Percentiles rank a stretch among this genome's conserved stretches.
Evolutionary conservation across 2,797 vertebrate genomes (phyloP).

Genomic region (Lagodon rhomboides): DNA sequence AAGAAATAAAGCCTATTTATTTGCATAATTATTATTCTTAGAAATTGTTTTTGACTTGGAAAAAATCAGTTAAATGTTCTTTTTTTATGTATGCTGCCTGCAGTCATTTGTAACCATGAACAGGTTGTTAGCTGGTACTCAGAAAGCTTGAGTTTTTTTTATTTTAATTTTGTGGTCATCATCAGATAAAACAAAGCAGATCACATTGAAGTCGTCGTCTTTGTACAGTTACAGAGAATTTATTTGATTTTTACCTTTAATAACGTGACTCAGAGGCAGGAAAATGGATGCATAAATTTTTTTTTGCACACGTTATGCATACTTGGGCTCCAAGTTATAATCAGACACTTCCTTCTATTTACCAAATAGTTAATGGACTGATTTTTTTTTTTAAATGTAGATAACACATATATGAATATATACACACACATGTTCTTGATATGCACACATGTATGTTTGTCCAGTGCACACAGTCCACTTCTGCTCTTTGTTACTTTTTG

Average conservation of each 20-base stretch:
- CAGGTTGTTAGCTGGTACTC: conserved; percentile 41
- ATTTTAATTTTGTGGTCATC: conserved; percentile 38
- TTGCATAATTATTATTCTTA: conserved; percentile 53
- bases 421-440: conserved; percentile 38
- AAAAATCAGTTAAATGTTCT: conserved; percentile 39
- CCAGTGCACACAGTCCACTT: conserved; percentile 77
- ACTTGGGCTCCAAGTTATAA: conserved; percentile 74
- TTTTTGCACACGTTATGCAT: conserved; percentile 72
- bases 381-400: conserved; percentile 40
- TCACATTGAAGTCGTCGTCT: conserved; percentile 46
- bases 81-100: conserved; percentile 59
- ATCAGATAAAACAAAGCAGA: conserved; percentile 47
- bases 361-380: conserved; percentile 75
- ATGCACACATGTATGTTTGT: conserved; percentile 74
- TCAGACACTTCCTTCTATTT: conserved; percentile 77
- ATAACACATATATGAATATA: conserved; percentile 9
- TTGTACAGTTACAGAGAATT: conserved; percentile 60
- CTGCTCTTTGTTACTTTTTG: conserved; percentile 44
- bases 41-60: conserved; percentile 33
- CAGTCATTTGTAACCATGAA: conserved; percentile 69
- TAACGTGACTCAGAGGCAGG: conserved; percentile 48
- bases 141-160: neutral
- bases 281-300: conserved; percentile 59
- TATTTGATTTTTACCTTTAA: conserved; percentile 57
- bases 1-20: conserved; percentile 71